A percentile compares a stretch with the other conserved stretches of the same genome.
phyloP scores from a whole-genome alignment of 2,797 vertebrate genomes.

The Paramormyrops hopkinsi region DNA sequence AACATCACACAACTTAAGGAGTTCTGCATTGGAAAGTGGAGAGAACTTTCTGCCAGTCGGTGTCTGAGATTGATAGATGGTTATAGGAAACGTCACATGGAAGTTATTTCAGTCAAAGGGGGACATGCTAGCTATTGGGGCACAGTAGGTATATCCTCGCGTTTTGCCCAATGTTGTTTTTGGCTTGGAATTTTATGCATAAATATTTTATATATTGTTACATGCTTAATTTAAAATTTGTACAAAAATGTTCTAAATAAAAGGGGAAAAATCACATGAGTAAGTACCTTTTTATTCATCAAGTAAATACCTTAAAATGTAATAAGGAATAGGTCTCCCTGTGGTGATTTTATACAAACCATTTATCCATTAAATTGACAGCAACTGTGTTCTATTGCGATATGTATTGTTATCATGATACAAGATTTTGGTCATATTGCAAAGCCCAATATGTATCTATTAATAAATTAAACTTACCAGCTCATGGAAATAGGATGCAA shows the following conservation, averaged over 20 bases:
- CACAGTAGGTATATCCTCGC: no score
- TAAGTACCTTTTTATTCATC: not conserved
- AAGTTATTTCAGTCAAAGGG: no score
- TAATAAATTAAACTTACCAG: not conserved
- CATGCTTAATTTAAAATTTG: not conserved
- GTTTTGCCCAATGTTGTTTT: no score
- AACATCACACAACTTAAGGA: not conserved
- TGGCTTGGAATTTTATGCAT: not conserved
- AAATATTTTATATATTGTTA: not conserved
- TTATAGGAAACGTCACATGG: not conserved
- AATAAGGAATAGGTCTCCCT: not conserved
- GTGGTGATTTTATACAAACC: not conserved
- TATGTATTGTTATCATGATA: not conserved
- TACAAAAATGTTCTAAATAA: not conserved
- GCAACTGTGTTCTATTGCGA: not conserved
- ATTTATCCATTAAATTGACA: not conserved
- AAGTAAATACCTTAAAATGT: not conserved
- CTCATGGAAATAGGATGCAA: not conserved
- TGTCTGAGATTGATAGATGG: not conserved
- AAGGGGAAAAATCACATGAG: not conserved
- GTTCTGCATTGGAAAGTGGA: not conserved
- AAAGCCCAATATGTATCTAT: not conserved
- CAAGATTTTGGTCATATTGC: not conserved
- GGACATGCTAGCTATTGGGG: no score
- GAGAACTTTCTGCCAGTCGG: not conserved